Base-by-base conservation (phyloP, 2,113 vertebrate genomes). In the Pterocles gutturalis region DNA sequence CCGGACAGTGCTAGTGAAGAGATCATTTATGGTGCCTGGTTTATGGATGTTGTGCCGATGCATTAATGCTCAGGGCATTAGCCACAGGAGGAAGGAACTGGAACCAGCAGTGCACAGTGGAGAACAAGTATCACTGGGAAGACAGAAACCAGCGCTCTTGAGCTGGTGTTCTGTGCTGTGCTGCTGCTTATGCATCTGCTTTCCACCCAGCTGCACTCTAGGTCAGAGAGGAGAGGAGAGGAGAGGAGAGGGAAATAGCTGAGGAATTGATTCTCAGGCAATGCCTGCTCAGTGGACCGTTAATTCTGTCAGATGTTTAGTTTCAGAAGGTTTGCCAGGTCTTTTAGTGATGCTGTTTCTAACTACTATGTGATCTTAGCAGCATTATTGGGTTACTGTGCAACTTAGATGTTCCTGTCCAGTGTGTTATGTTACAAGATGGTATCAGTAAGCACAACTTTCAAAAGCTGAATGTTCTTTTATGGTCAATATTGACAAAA, bases 21-120 rank as follows among this genome's bases (percentile, higher is more conserved):
- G 17, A 18, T 9, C 13, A 22, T 8, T 54, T n/a, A 2, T n/a
- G 73, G 33, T 31, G 25, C 10, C 1, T 3, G 1, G 22, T 24
- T 45, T n/a, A 4, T 53, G 62, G 70, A 5, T 51, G 53, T 15
- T 1, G 5, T 54, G 64, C 24, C 1, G 2, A 1, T 16, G 29
- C n/a, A 15, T 57, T 77, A 43, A 21, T 24, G 24, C 81, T 53
- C 0, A 0, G n/a, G 71, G 16, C n/a, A 5, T 26, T 25, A 34
- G n/a, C 13, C 13, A 45, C n/a, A 54, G 64, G 24, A 88, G 14
- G 17, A 48, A 70, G 57, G 55, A 93, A 87, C 54, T 83, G 87
- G 45, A 57, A 36, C 13, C 41, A 49, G 72, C n/a, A 66, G 45
- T 7, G 58, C 48, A 9, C 43, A 33, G 34, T 11, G 38, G 49